These are phyloP conservation scores for Imbricaverruca yamaguchii DNA, from an alignment of 2,888 invertebrate species.

Conservation along the genomic window DNA sequence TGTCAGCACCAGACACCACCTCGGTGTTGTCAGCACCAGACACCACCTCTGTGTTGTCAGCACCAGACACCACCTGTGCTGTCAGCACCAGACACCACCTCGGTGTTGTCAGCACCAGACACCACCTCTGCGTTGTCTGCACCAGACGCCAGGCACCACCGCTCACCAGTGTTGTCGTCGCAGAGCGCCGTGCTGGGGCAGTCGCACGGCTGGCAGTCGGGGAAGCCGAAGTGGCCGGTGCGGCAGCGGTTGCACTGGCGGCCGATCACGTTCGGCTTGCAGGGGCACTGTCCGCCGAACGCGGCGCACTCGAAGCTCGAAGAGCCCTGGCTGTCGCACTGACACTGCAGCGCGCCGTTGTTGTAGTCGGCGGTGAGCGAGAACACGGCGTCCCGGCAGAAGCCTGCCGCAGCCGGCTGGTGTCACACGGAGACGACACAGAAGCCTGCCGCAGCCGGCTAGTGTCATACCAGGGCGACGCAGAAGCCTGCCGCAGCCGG, in stretches of 20 bases:
- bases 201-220: slow-evolving; percentile 80
- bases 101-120: no score
- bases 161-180: slow-evolving; percentile 56
- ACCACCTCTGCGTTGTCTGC: no score
- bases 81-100: no score
- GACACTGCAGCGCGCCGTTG: slow-evolving; percentile 79
- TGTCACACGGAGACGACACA: no score
- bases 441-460: no score
- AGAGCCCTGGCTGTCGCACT: slow-evolving; percentile 82
- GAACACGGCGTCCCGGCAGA: slow-evolving; percentile 84
- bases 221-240: slow-evolving; percentile 92
- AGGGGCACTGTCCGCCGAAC: slow-evolving; percentile 94
- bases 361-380: slow-evolving; percentile 93
- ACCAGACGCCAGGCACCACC: no score
- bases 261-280: slow-evolving; percentile 87
- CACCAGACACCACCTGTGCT: no score
- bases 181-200: slow-evolving; percentile 78
- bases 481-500: slow-evolving; percentile 15
- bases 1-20: no score
- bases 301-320: slow-evolving; percentile 74
- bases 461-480: no score
- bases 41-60: no score
- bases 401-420: slow-evolving; percentile 48
- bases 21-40: no score
- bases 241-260: slow-evolving; percentile 70